Evolutionary conservation across 2,888 invertebrate species (phyloP).

Genomic region (Agrochola circellaris): DNA sequence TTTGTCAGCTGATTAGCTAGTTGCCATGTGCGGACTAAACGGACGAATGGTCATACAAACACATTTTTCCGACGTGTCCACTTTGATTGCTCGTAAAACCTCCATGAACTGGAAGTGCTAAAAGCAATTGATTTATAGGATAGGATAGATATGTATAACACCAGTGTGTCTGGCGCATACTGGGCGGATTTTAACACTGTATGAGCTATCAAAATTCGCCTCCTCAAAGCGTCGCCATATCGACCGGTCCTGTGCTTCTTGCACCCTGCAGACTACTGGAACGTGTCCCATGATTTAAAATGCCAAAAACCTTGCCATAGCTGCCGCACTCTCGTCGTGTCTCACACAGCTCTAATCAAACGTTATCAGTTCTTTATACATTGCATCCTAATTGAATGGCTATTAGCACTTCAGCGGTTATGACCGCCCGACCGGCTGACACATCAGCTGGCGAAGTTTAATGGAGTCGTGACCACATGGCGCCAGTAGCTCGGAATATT

Average conservation of each 20-base stretch:
- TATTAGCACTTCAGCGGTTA: conserved; percentile 36
- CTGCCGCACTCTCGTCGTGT: neutral
- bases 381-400: conserved; percentile 7
- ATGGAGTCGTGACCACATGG: conserved; percentile 20
- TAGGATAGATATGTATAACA: neutral
- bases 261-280: neutral
- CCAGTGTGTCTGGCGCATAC: neutral
- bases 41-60: neutral
- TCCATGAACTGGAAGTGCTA: neutral
- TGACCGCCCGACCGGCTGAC: conserved; percentile 15
- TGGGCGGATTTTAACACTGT: neutral
- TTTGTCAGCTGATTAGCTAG: conserved; percentile 20
- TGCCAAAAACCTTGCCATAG: neutral
- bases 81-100: conserved; percentile 10
- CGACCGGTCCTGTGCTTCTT: no score
- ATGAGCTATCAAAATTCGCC: no score
- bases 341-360: conserved; percentile 22
- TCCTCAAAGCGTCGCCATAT: neutral
- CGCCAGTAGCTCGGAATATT: conserved; percentile 19
- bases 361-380: conserved; percentile 32
- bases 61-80: neutral
- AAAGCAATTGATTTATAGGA: neutral
- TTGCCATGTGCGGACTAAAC: conserved; percentile 11
- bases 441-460: conserved; percentile 21
- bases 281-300: neutral